These are phyloP conservation scores for Chelonus insularis DNA, from an alignment of 1,140 invertebrate species.

Conservation along the genomic window DNA sequence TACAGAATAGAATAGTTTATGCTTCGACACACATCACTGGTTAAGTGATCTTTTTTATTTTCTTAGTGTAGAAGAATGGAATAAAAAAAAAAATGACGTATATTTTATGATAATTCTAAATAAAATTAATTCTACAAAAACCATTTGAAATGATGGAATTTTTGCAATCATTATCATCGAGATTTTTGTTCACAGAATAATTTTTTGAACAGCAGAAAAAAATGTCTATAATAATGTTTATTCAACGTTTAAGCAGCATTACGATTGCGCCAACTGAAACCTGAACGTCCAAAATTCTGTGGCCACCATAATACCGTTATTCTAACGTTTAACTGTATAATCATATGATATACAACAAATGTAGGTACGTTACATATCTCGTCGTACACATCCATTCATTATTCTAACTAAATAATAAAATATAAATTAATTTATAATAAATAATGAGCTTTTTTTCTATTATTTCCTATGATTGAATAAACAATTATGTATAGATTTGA, in stretches of 20 bases:
- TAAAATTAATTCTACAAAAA: too few relatives aligned
- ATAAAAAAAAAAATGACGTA: too few relatives aligned
- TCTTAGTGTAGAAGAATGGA: too few relatives aligned
- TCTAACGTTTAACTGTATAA: slow-evolving; percentile 42
- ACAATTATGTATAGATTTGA: slow-evolving; percentile 23
- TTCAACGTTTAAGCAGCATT: slow-evolving; percentile 27
- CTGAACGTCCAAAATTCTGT: slow-evolving; percentile 39
- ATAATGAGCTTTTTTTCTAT: not conserved
- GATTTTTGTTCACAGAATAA: too few relatives aligned
- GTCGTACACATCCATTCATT: too few relatives aligned
- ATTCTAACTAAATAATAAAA: too few relatives aligned
- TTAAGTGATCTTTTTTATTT: slow-evolving; percentile 47
- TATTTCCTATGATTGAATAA: slow-evolving; percentile 6
- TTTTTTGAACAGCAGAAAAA: too few relatives aligned
- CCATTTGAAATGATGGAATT: too few relatives aligned
- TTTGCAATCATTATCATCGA: too few relatives aligned
- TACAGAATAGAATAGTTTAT: slow-evolving; percentile 46
- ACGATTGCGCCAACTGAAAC: slow-evolving; percentile 12
- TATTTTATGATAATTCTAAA: too few relatives aligned
- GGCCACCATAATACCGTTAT: slow-evolving; percentile 37
- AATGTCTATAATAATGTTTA: too few relatives aligned
- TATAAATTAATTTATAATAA: too few relatives aligned
- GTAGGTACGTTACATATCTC: not conserved
- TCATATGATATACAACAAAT: slow-evolving; percentile 30
- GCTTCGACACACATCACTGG: slow-evolving; percentile 53